phyloP scores from a whole-genome alignment of 2,888 invertebrate genomes.

The Leistus spinibarbis region DNA sequence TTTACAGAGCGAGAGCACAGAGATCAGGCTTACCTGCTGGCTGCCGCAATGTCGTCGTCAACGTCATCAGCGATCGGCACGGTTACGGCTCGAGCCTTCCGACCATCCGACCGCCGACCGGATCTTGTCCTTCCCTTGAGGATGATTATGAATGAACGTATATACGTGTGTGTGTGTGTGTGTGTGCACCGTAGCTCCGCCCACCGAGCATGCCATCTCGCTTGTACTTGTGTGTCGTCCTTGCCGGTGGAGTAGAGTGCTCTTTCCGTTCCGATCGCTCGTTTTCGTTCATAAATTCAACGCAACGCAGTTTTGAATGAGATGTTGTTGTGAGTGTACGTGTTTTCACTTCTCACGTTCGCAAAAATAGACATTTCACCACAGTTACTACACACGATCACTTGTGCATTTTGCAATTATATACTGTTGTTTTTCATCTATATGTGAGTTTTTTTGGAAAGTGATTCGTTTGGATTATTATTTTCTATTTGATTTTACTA shows the following conservation, averaged over 20 bases:
- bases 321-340: constrained; percentile 6
- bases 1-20: not conserved
- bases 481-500: not conserved
- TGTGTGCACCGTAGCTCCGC: constrained; percentile 49
- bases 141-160: constrained; percentile 59
- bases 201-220: constrained; percentile 42
- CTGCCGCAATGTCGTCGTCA: not conserved
- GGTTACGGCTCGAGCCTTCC: constrained; percentile 7
- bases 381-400: not conserved
- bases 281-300: constrained; percentile 41
- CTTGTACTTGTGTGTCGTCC: constrained; percentile 32
- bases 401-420: not conserved
- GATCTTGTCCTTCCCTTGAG: constrained; percentile 35
- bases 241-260: constrained; percentile 58
- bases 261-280: constrained; percentile 54
- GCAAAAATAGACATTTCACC: not conserved
- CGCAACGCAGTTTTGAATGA: constrained; percentile 47
- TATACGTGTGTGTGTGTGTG: constrained; percentile 57
- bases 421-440: not conserved
- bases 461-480: constrained; percentile 3
- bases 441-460: not conserved
- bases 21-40: not conserved
- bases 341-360: not conserved
- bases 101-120: no score
- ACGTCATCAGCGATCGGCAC: not conserved